Base-by-base conservation (phyloP, 2,113 vertebrate genomes). In the Falco punctatus region DNA sequence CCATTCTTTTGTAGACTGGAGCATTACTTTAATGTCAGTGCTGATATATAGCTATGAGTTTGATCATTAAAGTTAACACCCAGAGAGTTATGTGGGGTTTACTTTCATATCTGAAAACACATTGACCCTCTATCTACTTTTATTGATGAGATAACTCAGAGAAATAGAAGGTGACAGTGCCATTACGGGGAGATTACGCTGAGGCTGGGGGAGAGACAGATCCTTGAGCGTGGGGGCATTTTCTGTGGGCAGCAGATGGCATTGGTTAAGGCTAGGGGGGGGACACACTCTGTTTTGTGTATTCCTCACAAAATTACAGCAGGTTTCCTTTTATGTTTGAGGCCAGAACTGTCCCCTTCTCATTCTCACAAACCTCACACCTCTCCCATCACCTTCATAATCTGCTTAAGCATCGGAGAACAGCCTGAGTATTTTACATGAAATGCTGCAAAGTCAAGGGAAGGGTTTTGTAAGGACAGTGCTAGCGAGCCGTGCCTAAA, bases 91-190 rank as follows among this genome's bases (percentile, higher is more conserved):
- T 91, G 90, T 91, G 84, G 81, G 93, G 75, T 87, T 96, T 96
- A 83, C 81, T 94, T 97, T 95, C 75, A 88, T 94, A 92, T 93
- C 87, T 94, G 94, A 96, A 92, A 93, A 90, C 61, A 90, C 92
- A 78, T 82, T 96, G 95, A 95, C 92, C 93, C 96, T 95, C 73
- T 90, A 49, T 92, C 67, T 95, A 66, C 78, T 85, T 62, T 96
- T 96, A 93, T 94, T 92, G 96, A 95, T 96, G 86, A 94, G 96
- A 88, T 94, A 95, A 92, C 87, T 97, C 93, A 91, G 90, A 91
- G 77, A 82, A 97, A 97, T 94, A 62, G 91, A 91, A 94, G 74
- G 78, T 96, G 95, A 96, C 15, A 79, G 70, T 93, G 75, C 80
- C 66, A 70, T 97, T 96, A 92, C 10, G 3, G 58, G 19, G 42